These are phyloP conservation scores for Anoncus sp. DNA, from an alignment of 2,888 invertebrate genomes.

Conservation along the genomic window DNA sequence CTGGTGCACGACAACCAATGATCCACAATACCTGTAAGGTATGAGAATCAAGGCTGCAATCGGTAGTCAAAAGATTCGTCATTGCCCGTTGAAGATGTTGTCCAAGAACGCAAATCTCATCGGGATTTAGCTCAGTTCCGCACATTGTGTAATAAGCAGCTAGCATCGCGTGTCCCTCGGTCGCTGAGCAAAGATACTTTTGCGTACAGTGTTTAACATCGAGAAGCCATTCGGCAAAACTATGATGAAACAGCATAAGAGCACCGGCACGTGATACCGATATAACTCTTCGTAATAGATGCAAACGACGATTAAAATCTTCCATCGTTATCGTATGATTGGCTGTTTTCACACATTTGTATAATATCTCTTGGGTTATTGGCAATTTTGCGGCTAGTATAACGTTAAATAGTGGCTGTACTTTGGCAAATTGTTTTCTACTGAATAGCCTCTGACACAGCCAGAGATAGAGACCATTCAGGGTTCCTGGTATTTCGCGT, in stretches of 20 bases:
- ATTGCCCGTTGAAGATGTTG: constrained; percentile 80
- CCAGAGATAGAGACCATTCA: constrained; percentile 98
- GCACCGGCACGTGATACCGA: constrained; percentile 86
- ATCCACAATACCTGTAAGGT: constrained; percentile 91
- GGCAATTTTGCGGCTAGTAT: constrained; percentile 94
- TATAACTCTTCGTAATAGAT: constrained; percentile 88
- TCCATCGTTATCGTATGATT: constrained; percentile 91
- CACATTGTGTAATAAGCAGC: constrained; percentile 92
- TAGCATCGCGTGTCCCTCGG: constrained; percentile 94
- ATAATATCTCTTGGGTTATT: constrained; percentile 92
- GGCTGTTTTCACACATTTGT: constrained; percentile 91
- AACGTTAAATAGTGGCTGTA: constrained; percentile 93
- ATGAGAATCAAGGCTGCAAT: constrained; percentile 85
- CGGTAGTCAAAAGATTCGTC: constrained; percentile 76
- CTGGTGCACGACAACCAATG: constrained; percentile 86
- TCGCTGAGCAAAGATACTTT: constrained; percentile 94
- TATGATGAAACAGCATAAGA: constrained; percentile 94
- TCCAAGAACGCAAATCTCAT: constrained; percentile 90
- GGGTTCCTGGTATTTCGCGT: constrained; percentile 96
- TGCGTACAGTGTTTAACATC: constrained; percentile 99
- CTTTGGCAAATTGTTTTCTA: constrained; percentile 93
- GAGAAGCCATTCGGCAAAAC: constrained; percentile 96
- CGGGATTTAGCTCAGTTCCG: constrained; percentile 88
- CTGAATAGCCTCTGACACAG: constrained; percentile 97
- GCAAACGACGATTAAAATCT: constrained; percentile 92